Percentiles rank a stretch among this genome's conserved stretches.
Conservation (phyloP, 1,140 invertebrate genomes). For the Nasonia longicornis region DNA sequence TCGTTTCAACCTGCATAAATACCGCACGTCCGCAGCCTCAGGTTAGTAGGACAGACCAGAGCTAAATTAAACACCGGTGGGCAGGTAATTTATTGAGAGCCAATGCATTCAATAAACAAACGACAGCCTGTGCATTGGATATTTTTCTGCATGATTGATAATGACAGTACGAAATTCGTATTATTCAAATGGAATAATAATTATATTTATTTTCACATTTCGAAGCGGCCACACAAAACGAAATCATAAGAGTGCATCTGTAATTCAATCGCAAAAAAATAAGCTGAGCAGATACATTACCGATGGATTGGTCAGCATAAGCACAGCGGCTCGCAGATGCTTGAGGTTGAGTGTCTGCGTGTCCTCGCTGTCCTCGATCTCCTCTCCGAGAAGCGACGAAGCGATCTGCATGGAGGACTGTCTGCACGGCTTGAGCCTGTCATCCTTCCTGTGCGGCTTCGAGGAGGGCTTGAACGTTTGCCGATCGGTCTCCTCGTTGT, state of each 20-base stretch:
- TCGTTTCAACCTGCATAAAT: not conserved
- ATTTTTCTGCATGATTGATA: too few relatives aligned
- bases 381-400: conserved; percentile 63
- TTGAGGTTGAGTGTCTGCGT: conserved; percentile 72
- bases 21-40: not conserved
- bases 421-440: conserved; percentile 59
- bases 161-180: too few relatives aligned
- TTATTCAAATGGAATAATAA: too few relatives aligned
- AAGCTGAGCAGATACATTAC: conserved; percentile 59
- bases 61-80: not conserved
- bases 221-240: not conserved
- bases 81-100: not conserved
- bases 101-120: not conserved
- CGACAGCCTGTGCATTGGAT: too few relatives aligned
- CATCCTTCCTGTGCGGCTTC: conserved; percentile 45
- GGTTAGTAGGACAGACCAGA: not conserved
- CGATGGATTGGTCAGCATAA: conserved; percentile 71
- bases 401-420: conserved; percentile 70
- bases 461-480: conserved; percentile 47
- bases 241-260: not conserved
- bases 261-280: not conserved
- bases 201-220: too few relatives aligned
- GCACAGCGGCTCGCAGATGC: conserved; percentile 71
- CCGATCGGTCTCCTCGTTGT: conserved; percentile 43
- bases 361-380: conserved; percentile 68